Evolutionary conservation across 1,140 invertebrate species (phyloP).

Genomic region (Drosophila baimaii): DNA sequence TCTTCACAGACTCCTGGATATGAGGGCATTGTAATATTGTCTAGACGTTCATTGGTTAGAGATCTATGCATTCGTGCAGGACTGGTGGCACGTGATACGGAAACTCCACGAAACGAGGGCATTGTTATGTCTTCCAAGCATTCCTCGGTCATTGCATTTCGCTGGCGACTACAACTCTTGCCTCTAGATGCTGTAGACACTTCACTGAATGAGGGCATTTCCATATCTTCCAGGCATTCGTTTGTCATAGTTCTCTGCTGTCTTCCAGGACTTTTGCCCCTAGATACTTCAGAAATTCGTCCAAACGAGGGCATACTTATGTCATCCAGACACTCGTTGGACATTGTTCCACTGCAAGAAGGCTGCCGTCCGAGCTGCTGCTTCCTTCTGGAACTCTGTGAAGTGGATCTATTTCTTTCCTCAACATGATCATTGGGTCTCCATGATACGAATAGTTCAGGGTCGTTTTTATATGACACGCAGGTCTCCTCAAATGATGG

Average conservation of each 20-base stretch:
- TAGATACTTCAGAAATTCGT: background rate
- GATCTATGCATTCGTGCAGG: background rate
- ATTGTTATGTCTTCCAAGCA: constrained; percentile 27
- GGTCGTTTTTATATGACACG: background rate
- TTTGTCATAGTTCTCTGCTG: background rate
- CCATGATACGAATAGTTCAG: background rate
- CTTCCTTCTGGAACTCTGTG: background rate
- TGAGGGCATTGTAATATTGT: constrained; percentile 30
- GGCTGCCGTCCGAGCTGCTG: too few species aligned
- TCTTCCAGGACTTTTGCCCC: background rate
- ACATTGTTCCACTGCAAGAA: background rate
- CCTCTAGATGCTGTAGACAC: background rate
- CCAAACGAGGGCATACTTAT: constrained; percentile 25
- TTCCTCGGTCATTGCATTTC: constrained; percentile 8
- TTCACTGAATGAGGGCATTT: constrained; percentile 2
- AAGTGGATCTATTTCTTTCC: background rate
- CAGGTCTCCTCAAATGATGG: background rate
- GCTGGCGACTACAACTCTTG: background rate
- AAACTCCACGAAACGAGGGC: constrained; percentile 22
- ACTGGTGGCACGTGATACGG: background rate
- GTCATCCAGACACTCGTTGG: constrained; percentile 26
- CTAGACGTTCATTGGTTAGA: constrained; percentile 10
- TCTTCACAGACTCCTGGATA: background rate
- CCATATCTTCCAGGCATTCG: constrained; percentile 4
- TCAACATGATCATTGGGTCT: background rate